A percentile compares a stretch with the other conserved stretches of the same genome.
These are phyloP conservation scores for Volucella inflata DNA, from an alignment of 2,888 invertebrate species.

Conservation along the genomic window DNA sequence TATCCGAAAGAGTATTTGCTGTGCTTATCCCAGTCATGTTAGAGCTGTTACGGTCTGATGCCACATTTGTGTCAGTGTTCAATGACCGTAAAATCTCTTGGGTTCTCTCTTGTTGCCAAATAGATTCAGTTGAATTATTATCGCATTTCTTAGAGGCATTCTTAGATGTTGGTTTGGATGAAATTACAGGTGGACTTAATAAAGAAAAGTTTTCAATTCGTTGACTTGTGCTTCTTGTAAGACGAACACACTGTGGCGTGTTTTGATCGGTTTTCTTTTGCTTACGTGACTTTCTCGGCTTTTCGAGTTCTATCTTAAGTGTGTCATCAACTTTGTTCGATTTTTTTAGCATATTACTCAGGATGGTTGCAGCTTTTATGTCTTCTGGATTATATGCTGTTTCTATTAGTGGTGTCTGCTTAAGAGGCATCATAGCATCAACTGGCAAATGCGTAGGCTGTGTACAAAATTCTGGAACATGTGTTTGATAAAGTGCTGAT, in stretches of 20 bases:
- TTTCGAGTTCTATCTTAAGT: neutral
- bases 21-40: neutral
- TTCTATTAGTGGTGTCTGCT: neutral
- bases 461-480: neutral
- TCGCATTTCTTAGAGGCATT: slow-evolving; percentile 1
- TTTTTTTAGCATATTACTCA: slow-evolving; percentile 46
- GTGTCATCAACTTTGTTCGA: slow-evolving; percentile 38
- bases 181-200: neutral
- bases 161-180: neutral
- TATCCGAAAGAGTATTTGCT: neutral
- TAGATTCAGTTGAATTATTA: neutral
- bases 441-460: neutral
- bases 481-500: neutral
- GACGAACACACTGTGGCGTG: neutral
- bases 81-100: slow-evolving; percentile 40
- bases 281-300: neutral
- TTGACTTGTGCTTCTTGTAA: slow-evolving; percentile 57
- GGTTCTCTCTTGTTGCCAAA: slow-evolving; percentile 47
- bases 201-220: slow-evolving; percentile 6
- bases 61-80: neutral
- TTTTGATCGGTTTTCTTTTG: neutral
- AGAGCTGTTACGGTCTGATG: no score
- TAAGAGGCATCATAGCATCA: neutral
- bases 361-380: slow-evolving; percentile 51
- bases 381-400: slow-evolving; percentile 43